A percentile compares a stretch with the other conserved stretches of the same genome.
Conservation (phyloP, 2,888 invertebrate genomes). For the Cephus rjabovi region DNA sequence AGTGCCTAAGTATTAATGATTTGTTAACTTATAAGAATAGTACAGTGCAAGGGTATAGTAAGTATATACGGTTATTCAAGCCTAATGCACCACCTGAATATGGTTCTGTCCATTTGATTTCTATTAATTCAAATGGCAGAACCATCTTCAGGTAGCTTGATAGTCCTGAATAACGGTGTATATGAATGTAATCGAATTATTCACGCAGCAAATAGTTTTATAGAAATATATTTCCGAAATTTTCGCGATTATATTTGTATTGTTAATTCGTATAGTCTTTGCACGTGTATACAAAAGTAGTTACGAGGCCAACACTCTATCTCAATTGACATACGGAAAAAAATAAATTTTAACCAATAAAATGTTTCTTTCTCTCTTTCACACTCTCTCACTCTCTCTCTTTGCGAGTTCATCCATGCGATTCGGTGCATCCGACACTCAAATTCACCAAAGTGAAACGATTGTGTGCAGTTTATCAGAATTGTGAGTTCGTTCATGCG, state of each 20-base stretch:
- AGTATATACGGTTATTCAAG: background rate
- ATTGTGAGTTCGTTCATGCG: background rate
- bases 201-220: background rate
- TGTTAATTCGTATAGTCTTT: too few relatives aligned
- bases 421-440: background rate
- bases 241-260: background rate
- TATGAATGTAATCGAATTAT: background rate
- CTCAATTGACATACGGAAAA: background rate
- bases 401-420: background rate
- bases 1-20: constrained; percentile 44
- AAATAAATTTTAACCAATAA: background rate
- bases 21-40: constrained; percentile 45
- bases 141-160: too few relatives aligned
- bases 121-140: too few relatives aligned
- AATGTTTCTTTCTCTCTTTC: background rate
- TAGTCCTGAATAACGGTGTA: too few relatives aligned
- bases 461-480: background rate
- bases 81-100: too few relatives aligned
- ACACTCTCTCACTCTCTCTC: background rate
- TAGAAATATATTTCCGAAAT: background rate
- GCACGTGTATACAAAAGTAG: background rate
- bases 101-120: too few relatives aligned
- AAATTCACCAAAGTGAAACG: background rate
- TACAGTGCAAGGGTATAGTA: constrained; percentile 18
- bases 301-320: background rate